These are phyloP conservation scores for Cydia splendana DNA, from an alignment of 1,140 invertebrate species.

Conservation along the genomic window DNA sequence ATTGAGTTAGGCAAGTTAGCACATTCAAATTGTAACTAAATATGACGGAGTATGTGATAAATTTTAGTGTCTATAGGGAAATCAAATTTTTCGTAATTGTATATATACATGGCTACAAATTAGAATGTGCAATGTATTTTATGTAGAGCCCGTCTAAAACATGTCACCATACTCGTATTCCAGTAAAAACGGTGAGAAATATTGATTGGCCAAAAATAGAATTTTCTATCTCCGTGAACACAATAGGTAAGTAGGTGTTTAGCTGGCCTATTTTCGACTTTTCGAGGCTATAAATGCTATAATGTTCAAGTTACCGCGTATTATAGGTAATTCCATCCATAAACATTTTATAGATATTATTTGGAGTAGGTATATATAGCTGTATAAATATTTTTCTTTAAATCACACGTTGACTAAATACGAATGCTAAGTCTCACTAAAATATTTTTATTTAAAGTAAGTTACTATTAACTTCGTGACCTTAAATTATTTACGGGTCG, in stretches of 20 bases:
- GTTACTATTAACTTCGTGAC: too few species aligned
- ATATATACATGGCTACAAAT: neutral
- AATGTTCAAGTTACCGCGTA: neutral
- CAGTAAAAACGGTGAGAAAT: neutral
- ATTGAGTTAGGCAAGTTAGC: neutral
- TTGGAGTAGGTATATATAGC: too few species aligned
- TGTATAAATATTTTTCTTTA: too few species aligned
- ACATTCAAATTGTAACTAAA: constrained; percentile 1
- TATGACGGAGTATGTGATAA: constrained; percentile 25
- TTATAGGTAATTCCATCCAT: neutral
- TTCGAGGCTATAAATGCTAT: neutral
- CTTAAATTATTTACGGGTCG: too few species aligned
- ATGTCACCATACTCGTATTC: too few species aligned
- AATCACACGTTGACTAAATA: too few species aligned
- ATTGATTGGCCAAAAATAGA: constrained; percentile 7
- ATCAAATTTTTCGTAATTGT: neutral
- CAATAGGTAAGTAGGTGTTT: neutral
- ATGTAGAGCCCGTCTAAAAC: neutral
- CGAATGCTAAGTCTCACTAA: too few species aligned
- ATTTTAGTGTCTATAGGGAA: neutral
- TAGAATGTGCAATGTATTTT: neutral
- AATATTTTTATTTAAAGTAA: too few species aligned
- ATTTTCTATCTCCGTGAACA: neutral
- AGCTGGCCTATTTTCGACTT: neutral
- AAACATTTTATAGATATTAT: too few species aligned